Conservation (phyloP, 2,797 vertebrate species). For the Uromys caudimaculatus region DNA sequence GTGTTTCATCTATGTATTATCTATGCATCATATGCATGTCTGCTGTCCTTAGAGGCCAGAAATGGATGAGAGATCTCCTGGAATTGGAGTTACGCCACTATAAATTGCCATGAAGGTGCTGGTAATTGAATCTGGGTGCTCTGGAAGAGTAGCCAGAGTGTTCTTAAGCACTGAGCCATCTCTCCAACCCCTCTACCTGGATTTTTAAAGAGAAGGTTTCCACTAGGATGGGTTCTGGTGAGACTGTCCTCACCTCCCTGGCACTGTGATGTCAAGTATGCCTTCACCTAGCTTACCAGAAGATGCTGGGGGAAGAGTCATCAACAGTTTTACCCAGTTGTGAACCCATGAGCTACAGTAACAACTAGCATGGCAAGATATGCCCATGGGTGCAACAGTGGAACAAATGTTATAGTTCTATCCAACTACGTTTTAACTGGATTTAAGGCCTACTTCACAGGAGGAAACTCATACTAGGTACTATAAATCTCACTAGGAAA, state of each 20-base stretch:
- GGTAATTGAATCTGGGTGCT: neutral
- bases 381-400: neutral
- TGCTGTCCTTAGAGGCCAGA: neutral
- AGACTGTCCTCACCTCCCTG: neutral
- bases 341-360: neutral
- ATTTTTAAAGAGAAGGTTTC: neutral
- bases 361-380: neutral
- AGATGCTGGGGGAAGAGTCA: neutral
- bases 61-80: neutral
- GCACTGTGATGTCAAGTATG: neutral
- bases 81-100: neutral
- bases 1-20: neutral
- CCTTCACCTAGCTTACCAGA: neutral
- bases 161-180: neutral
- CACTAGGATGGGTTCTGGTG: neutral
- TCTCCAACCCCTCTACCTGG: neutral
- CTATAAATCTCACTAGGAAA: neutral
- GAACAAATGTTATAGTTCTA: neutral
- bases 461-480: neutral
- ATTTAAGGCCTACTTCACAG: neutral
- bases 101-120: neutral
- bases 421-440: neutral
- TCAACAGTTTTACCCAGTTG: neutral
- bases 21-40: neutral
- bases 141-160: neutral